Percentiles rank a stretch among this genome's conserved stretches.
Evolutionary conservation across 2,797 vertebrate species (phyloP).

Genomic region (Myripristis murdjan): DNA sequence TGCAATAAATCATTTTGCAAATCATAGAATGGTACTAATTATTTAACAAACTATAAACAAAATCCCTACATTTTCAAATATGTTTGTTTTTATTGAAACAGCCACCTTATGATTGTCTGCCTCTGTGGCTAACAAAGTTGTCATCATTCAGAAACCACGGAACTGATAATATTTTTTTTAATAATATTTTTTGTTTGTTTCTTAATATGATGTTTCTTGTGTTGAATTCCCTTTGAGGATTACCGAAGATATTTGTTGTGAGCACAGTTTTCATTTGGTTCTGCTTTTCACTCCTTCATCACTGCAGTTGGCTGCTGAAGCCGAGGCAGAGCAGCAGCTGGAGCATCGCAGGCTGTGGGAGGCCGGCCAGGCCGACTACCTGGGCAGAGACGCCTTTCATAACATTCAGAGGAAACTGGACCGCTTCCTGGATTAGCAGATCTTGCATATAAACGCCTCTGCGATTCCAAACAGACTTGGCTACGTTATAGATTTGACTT

Average conservation of each 20-base stretch:
- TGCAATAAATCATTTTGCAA: no score
- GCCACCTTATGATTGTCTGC: no score
- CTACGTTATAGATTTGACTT: background rate
- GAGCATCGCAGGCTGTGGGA: slow-evolving; percentile 86
- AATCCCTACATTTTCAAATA: no score
- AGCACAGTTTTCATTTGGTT: background rate
- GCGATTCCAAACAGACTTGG: background rate
- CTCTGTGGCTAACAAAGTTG: no score
- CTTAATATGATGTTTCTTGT: background rate
- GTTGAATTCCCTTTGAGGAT: slow-evolving; percentile 11
- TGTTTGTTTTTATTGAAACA: no score
- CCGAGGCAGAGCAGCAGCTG: slow-evolving; percentile 59
- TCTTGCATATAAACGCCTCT: background rate
- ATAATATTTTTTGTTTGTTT: no score
- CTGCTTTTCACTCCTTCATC: no score
- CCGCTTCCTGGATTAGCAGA: slow-evolving; percentile 80
- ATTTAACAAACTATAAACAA: no score
- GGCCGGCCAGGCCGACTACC: slow-evolving; percentile 84
- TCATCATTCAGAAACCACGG: no score
- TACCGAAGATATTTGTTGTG: background rate
- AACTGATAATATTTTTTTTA: no score
- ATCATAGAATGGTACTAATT: no score
- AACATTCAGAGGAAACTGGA: slow-evolving; percentile 86
- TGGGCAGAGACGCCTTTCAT: slow-evolving; percentile 85
- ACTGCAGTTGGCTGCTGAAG: slow-evolving; percentile 49